Evolutionary conservation across 1,140 invertebrate species (phyloP), one percentile per base, ranked within the genome.

Genomic region (Marisa cornuarietis): DNA sequence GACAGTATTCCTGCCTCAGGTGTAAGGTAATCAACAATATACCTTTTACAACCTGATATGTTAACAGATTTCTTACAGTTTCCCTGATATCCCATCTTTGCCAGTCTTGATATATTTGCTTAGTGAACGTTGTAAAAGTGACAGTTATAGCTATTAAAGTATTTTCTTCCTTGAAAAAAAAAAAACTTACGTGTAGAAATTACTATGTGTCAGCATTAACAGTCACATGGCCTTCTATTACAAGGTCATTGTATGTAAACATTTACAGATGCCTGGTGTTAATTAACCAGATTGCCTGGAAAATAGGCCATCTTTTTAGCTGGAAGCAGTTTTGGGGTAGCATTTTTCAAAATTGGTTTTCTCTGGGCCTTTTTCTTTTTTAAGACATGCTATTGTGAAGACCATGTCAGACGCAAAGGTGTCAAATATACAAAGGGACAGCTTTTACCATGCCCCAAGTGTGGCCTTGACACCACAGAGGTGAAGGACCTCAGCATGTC

Each of bases 401-500:
- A 99, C 92, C 97, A 99, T 92, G 96, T 98, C 49, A 93, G 94
- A 76, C 94, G 96, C 82, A 97, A 97, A 93, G 95, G 96, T 42
- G 96, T 97, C 88, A 98, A 97, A 89, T 97, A 97, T 91, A 94
- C 95, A 24, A 96, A 96, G 87, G 96, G 95, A 85, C 96, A 95
- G 86, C 90, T 95, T 16, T 95, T 98, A 87, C 97, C 97, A 58
- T 99, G 97, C 90, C 98, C 98, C 18, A 98, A 98, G 91, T 99
- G 98, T 93, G 93, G 94, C 72, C 97, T 95, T 91, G 95, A 97
- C 69, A 97, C 97, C 18, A 94, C 95, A 0, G 94, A 96, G 88
- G 98, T 97, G 4, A 97, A 97, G 89, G 96, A 98, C 91, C 93
- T 98, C 83, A 96, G 95, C 92, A 97, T 99, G 95, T 98, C 97